These are phyloP conservation scores for Carettochelys insculpta DNA, from an alignment of 2,113 vertebrate species.

Conservation along the genomic window DNA sequence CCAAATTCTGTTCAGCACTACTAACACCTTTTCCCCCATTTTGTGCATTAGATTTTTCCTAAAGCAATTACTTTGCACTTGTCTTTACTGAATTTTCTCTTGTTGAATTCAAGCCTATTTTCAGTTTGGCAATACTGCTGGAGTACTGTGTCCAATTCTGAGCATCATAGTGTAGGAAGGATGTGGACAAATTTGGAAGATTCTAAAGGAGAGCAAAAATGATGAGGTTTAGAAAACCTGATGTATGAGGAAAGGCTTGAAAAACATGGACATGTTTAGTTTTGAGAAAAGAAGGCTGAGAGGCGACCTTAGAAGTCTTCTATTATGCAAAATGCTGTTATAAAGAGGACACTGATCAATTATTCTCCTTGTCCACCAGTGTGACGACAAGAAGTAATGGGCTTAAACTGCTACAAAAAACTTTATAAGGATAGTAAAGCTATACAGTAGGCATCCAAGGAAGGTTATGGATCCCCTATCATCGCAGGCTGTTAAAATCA, in stretches of 20 bases:
- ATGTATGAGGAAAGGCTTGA: background rate
- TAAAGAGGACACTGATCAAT: background rate
- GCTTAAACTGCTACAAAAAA: background rate
- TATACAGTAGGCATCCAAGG: background rate
- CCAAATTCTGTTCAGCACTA: background rate
- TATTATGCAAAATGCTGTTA: background rate
- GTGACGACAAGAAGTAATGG: background rate
- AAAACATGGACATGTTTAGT: background rate
- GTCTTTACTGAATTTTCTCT: background rate
- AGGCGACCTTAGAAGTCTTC: background rate
- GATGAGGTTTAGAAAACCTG: background rate
- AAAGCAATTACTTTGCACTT: background rate
- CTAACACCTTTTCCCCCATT: background rate
- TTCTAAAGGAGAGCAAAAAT: background rate
- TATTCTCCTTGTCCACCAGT: background rate
- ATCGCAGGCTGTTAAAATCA: background rate
- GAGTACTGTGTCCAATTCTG: background rate
- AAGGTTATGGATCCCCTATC: background rate
- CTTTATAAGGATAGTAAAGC: background rate
- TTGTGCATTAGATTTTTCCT: background rate
- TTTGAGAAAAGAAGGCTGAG: background rate
- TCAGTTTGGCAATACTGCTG: background rate
- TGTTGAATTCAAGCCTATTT: background rate
- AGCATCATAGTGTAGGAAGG: background rate
- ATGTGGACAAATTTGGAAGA: background rate